phyloP scores from a whole-genome alignment of 1,140 invertebrate species.

The Brachionus rubens region DNA sequence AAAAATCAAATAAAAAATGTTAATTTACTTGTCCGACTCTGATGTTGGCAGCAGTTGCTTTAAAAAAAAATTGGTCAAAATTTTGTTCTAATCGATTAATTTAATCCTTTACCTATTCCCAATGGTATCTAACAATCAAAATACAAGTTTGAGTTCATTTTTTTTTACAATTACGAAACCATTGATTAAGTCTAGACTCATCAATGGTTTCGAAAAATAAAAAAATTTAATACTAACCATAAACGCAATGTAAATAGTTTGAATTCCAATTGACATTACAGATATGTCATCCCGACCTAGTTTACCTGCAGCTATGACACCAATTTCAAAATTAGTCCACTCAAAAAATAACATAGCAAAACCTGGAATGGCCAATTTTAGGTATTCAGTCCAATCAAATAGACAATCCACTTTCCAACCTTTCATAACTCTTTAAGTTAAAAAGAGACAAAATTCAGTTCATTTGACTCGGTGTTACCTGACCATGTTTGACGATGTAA shows the following conservation, averaged over 20 bases:
- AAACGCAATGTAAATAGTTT: constrained; percentile 41
- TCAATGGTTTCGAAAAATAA: no score
- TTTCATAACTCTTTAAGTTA: background rate
- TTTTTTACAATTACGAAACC: no score
- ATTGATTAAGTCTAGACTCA: no score
- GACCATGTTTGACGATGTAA: background rate
- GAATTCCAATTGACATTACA: constrained; percentile 29
- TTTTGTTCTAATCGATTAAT: background rate
- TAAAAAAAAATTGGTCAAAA: background rate
- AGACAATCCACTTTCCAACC: constrained; percentile 33
- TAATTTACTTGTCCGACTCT: constrained; percentile 2
- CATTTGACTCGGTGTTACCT: background rate
- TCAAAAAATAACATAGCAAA: constrained; percentile 36
- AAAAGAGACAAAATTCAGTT: background rate
- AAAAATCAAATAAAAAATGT: background rate
- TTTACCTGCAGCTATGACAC: constrained; percentile 8
- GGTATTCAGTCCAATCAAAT: constrained; percentile 25
- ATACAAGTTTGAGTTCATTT: background rate
- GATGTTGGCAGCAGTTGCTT: constrained; percentile 6
- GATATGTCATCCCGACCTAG: constrained; percentile 10
- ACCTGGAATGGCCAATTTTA: constrained; percentile 34
- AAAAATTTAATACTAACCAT: background rate
- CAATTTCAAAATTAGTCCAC: constrained; percentile 45
- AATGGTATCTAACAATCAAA: constrained; percentile 9
- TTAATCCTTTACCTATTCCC: background rate